Evolutionary conservation across 2,888 invertebrate genomes (phyloP).

Genomic region (Ferrisia virgata): DNA sequence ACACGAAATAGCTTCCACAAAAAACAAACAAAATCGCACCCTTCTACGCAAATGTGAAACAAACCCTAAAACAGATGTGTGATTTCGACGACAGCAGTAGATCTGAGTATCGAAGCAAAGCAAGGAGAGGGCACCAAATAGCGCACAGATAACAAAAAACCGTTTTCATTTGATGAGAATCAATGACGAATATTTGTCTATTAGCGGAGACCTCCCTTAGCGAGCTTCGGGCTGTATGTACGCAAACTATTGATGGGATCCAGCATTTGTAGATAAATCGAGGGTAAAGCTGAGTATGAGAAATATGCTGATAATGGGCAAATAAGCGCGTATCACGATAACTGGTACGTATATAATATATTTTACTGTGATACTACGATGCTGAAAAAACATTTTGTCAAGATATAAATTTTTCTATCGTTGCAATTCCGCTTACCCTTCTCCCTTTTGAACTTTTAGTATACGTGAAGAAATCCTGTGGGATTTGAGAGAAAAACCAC

Average conservation of each 20-base stretch:
- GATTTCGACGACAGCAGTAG: too few relatives aligned
- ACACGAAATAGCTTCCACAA: too few relatives aligned
- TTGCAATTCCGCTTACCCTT: neutral
- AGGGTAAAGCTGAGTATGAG: neutral
- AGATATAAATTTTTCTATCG: neutral
- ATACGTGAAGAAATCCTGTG: neutral
- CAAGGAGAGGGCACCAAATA: too few relatives aligned
- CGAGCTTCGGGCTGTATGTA: neutral
- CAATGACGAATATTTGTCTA: constrained; percentile 18
- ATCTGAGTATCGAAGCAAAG: too few relatives aligned
- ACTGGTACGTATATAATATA: neutral
- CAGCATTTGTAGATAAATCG: neutral
- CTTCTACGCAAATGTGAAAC: too few relatives aligned
- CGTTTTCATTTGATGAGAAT: constrained; percentile 9
- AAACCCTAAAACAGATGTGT: too few relatives aligned
- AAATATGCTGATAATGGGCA: constrained; percentile 21
- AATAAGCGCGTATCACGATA: neutral
- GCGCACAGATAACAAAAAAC: neutral
- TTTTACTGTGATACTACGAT: neutral
- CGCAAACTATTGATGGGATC: too few relatives aligned
- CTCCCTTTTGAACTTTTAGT: too few relatives aligned
- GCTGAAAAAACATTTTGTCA: too few relatives aligned
- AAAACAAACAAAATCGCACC: too few relatives aligned
- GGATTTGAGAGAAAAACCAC: neutral
- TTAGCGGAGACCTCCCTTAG: neutral